Conservation (phyloP, 2,113 vertebrate genomes). For the Nerophis lumbriciformis region DNA sequence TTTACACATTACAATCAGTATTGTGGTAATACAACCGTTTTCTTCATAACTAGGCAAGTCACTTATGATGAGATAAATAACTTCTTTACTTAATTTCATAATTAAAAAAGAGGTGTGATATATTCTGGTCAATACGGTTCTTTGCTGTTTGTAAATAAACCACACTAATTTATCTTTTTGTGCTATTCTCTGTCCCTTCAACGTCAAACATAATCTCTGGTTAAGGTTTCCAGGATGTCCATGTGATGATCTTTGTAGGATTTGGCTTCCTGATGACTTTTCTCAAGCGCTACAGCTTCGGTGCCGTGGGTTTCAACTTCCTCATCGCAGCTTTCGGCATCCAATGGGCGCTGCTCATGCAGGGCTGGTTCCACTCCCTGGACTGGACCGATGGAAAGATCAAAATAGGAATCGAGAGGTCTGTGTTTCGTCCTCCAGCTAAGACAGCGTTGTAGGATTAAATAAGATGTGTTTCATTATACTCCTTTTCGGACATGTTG, state of each 20-base stretch:
- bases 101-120: too few relatives aligned
- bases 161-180: neutral
- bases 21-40: too few relatives aligned
- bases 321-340: constrained; percentile 90
- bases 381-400: constrained; percentile 73
- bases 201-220: neutral
- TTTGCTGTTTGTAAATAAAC: too few relatives aligned
- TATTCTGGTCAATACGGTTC: too few relatives aligned
- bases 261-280: constrained; percentile 98
- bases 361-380: constrained; percentile 88
- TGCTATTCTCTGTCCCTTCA: neutral
- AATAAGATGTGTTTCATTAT: too few relatives aligned
- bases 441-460: too few relatives aligned
- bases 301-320: constrained; percentile 93
- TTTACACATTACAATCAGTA: too few relatives aligned
- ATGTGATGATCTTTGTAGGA: constrained; percentile 97
- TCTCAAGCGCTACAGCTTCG: constrained; percentile 88
- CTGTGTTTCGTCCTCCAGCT: constrained; percentile 10
- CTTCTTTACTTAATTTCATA: too few relatives aligned
- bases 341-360: constrained; percentile 95
- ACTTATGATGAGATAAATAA: too few relatives aligned
- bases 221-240: constrained; percentile 94
- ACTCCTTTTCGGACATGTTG: too few relatives aligned
- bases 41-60: too few relatives aligned
- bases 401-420: constrained; percentile 84